These are phyloP conservation scores for Trichoplax adhaerens DNA, from an alignment of 37 sponge, comb jelly and placozoan species.

Conservation along the genomic window DNA sequence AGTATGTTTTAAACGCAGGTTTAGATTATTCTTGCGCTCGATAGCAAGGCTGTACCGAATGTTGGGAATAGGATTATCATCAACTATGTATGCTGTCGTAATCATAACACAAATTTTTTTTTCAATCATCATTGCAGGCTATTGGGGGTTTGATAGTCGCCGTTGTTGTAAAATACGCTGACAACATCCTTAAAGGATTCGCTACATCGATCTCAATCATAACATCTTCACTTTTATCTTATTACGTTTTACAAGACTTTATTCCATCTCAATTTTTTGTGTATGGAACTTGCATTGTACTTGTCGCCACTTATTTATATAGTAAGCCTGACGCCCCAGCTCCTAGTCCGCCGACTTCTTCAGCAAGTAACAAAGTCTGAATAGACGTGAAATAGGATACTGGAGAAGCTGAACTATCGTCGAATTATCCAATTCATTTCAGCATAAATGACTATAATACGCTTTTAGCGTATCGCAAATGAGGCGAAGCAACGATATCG, in stretches of 20 bases:
- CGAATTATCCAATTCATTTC: too few species aligned
- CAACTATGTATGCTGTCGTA: background rate
- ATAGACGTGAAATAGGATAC: too few species aligned
- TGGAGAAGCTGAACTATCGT: too few species aligned
- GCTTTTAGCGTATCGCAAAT: too few species aligned
- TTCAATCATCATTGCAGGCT: slow-evolving; percentile 29
- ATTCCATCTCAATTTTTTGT: slow-evolving; percentile 1
- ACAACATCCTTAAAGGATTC: slow-evolving; percentile 97
- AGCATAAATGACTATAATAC: too few species aligned
- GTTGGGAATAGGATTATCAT: too few species aligned
- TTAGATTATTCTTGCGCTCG: too few species aligned
- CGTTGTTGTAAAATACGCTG: slow-evolving; percentile 89
- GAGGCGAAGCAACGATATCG: too few species aligned
- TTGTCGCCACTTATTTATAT: slow-evolving; percentile 67
- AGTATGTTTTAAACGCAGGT: too few species aligned
- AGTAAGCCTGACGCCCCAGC: slow-evolving; percentile 15
- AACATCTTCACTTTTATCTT: slow-evolving; percentile 63
- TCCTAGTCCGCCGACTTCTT: background rate
- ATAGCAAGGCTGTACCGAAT: too few species aligned
- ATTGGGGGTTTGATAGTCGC: slow-evolving; percentile 80
- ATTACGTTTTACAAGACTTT: slow-evolving; percentile 63
- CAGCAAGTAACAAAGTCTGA: too few species aligned
- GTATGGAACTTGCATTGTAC: slow-evolving; percentile 44
- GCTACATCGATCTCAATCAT: slow-evolving; percentile 84
- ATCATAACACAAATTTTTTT: background rate